Base-by-base conservation (phyloP, 64 coral and sea anemone genomes). In the Dendrophyllia cribrosa region DNA sequence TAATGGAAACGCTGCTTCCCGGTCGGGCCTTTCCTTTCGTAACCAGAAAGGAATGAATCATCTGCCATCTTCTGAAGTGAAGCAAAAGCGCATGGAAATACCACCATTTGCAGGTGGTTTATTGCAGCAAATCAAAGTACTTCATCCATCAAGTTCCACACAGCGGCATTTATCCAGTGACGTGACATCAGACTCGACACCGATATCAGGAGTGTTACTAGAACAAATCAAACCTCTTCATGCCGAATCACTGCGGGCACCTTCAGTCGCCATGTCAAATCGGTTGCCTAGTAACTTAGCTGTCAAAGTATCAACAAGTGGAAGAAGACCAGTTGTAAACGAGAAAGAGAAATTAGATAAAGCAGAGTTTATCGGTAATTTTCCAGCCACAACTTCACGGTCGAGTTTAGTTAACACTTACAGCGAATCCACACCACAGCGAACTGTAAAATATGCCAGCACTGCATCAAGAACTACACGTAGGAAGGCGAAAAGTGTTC, bases 11-110 rank as follows among this genome's bases (percentile, higher is more conserved):
- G 43, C 44, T 65, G 5, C 6, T 48, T 67, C 17, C 17, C 16
- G 21, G 1, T 51, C 51, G 2, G 0, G 19, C 5, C 43, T 50
- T n/a, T 45, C 15, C 20, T 4, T 24, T 4, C 59, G 11, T 44
- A 19, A 50, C 22, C 61, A 5, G 22, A 68, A 68, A 9, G 9
- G 8, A 75, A 4, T 7, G 34, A 20, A 49, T 22, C 45, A 50
- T 21, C 17, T 11, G 21, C 22, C 43, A 1, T 67, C 61, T 10
- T 5, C 15, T 15, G 17, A 3, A 10, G 19, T 51, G 10, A 51
- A 67, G 17, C 43, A 84, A 12, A 84, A 84, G 63, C 80, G 80
- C 8, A 43, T 84, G 3, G 62, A 84, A 67, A 84, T 84, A 75
- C 72, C 46, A 13, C 61, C 60, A 1, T 68, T 84, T 63, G 61